phyloP scores from a whole-genome alignment of 2,113 vertebrate species.

The Chrysochloris asiatica region DNA sequence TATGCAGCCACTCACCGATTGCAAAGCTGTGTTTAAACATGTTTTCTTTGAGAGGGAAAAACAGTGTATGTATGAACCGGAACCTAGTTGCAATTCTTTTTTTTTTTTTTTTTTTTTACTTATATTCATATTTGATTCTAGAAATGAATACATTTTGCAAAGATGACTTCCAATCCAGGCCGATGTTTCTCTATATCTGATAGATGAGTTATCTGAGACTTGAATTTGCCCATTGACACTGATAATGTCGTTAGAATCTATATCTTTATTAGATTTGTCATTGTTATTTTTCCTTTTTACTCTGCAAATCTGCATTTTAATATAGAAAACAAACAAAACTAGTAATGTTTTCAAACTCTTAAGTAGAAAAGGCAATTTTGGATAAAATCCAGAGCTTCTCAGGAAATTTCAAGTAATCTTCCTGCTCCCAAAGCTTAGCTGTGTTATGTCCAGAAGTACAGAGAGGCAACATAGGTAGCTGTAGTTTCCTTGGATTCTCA shows the following conservation, averaged over 20 bases:
- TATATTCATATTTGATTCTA: background rate
- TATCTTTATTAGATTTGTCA: no score
- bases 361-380: background rate
- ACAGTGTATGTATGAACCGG: no score
- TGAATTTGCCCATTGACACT: no score
- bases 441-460: background rate
- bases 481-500: background rate
- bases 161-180: background rate
- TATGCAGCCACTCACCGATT: no score
- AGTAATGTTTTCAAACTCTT: background rate
- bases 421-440: background rate
- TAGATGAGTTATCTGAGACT: background rate
- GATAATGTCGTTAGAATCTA: no score
- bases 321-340: background rate
- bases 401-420: background rate
- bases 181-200: background rate
- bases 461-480: background rate
- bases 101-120: no score
- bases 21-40: no score
- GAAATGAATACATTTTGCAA: background rate
- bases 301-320: background rate
- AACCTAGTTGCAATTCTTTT: no score
- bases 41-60: no score
- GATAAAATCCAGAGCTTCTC: background rate
- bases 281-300: background rate